Percentiles rank a stretch among this genome's conserved stretches.
Conservation (phyloP, 2,113 vertebrate species). For the Ibidorhyncha struthersii region DNA sequence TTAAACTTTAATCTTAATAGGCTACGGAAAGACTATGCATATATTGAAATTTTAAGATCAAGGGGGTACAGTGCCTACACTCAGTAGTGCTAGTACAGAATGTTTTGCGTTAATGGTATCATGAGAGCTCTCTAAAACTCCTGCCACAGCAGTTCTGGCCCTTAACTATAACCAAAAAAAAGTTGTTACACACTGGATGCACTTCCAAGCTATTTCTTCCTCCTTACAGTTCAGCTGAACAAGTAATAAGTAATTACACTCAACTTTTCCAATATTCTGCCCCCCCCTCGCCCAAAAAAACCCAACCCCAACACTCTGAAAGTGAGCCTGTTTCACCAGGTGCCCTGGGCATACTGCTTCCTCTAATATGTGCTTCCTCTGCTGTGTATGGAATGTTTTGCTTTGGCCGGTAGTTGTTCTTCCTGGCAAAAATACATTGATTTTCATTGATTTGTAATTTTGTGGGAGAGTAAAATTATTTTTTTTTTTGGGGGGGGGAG, state of each 20-base stretch:
- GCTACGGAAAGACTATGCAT: not conserved
- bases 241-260: not conserved
- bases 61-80: not conserved
- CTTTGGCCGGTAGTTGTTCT: not conserved
- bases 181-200: not conserved
- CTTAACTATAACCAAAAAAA: not conserved
- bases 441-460: not conserved
- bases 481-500: too few relatives aligned
- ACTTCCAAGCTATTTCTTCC: not conserved
- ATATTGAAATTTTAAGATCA: not conserved
- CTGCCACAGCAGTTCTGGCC: not conserved
- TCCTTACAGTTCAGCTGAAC: not conserved
- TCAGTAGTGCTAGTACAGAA: not conserved
- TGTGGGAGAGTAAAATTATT: not conserved
- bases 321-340: not conserved
- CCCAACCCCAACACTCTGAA: not conserved
- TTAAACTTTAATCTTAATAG: not conserved
- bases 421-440: not conserved
- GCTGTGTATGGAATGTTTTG: not conserved
- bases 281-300: rapidly evolving
- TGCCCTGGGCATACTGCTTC: not conserved
- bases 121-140: not conserved
- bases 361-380: not conserved
- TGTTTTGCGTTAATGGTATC: not conserved
- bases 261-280: not conserved